Base-by-base conservation (phyloP, 2,113 vertebrate species). In the Archocentrus centrarchus region DNA sequence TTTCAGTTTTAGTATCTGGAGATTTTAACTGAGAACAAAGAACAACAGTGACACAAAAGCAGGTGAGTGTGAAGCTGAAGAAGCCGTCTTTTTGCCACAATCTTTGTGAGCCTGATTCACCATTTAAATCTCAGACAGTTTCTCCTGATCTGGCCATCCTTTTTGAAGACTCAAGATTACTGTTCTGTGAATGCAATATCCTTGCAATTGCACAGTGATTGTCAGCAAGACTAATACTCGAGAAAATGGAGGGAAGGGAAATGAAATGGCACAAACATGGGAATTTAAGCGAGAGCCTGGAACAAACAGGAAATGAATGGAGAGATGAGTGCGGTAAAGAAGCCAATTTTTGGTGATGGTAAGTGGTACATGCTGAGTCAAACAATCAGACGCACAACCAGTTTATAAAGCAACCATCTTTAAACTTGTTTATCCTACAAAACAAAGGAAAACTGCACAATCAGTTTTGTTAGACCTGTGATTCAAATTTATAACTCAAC, bases 231-330 rank as follows among this genome's bases (percentile, higher is more conserved):
- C 55, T 75, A 6, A 7, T 24, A 61, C 64, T 41, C 1, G 0
- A 41, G 24, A 18, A 82, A 64, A 82, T 11, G 13, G 59, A 82
- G 32, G 17, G 3, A 63, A 55, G 76, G 47, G 75, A 89, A 86
- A 91, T 62, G 39, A 89, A 82, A 80, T 44, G 66, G 15, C n/a
- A 20, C 2, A 7, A 57, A 50, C 64, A 63, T 9, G 24, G 18
- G 35, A 62, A 41, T 39, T 53, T 8, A 27, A 75, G 39, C 5
- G 3, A 53, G 44, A 60, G 60, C 1, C 63, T 57, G n/a, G 63
- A 50, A 11, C 30, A 57, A 75, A 60, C 81, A 73, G 87, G 85
- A 84, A 87, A 55, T 53, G 50, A 83, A 41, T 5, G 0, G 3
- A 79, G 77, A 35, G 24, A 18, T 3, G 18, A 59, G 63, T 2